These are phyloP conservation scores for Ophioninae sp. DNA, from an alignment of 2,888 invertebrate genomes.

Conservation along the genomic window DNA sequence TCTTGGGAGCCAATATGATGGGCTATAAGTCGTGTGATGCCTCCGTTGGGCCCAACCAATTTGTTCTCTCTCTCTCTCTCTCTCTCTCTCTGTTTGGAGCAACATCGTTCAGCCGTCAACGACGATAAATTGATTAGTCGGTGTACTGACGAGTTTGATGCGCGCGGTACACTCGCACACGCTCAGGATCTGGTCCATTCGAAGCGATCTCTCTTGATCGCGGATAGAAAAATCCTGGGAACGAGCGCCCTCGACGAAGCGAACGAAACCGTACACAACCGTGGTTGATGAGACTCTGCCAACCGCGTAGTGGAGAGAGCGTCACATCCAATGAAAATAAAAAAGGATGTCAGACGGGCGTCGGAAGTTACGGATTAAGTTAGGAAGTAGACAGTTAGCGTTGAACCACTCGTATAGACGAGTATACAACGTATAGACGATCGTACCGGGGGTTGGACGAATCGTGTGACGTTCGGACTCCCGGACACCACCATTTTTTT, in stretches of 20 bases:
- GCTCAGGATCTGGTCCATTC: not conserved
- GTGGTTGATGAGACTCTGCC: slow-evolving; percentile 27
- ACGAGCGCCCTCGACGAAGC: slow-evolving; percentile 76
- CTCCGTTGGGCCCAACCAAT: slow-evolving; percentile 66
- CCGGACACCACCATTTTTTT: slow-evolving; percentile 11
- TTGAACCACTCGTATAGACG: slow-evolving; percentile 66
- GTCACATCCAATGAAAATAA: slow-evolving; percentile 79
- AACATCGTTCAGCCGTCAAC: slow-evolving; percentile 65
- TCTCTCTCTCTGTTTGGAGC: slow-evolving; percentile 58
- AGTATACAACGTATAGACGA: slow-evolving; percentile 23
- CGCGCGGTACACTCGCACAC: slow-evolving; percentile 4
- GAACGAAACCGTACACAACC: slow-evolving; percentile 54
- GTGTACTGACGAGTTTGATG: slow-evolving; percentile 56
- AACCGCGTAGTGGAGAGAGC: slow-evolving; percentile 30
- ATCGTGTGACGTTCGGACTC: not conserved
- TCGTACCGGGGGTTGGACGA: slow-evolving; percentile 43
- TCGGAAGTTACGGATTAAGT: slow-evolving; percentile 81
- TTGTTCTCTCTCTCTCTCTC: slow-evolving; percentile 61
- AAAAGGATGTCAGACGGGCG: slow-evolving; percentile 81
- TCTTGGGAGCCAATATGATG: slow-evolving; percentile 63
- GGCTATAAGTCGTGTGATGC: slow-evolving; percentile 62
- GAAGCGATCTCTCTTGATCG: slow-evolving; percentile 61
- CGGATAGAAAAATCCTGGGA: slow-evolving; percentile 81
- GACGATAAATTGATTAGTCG: slow-evolving; percentile 80
- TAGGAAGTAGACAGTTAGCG: slow-evolving; percentile 81